Percentiles rank a stretch among this genome's conserved stretches.
phyloP scores from a whole-genome alignment of 2,113 vertebrate species.

The Entomyzon cyanotis region DNA sequence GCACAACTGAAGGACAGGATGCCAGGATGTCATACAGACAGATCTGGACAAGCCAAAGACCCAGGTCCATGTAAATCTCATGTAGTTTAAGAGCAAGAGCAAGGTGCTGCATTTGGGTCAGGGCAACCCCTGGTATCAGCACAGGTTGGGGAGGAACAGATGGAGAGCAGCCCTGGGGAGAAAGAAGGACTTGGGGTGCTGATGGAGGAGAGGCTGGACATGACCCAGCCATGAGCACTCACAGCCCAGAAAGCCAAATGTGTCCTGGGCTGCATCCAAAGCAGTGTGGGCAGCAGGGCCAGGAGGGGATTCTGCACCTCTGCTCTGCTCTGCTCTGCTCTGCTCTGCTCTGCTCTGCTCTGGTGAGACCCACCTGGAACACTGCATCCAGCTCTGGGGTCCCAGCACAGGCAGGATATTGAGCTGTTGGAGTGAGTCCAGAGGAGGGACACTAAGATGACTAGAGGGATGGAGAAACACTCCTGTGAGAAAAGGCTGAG shows the following conservation, averaged over 20 bases:
- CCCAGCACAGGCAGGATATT: rapidly evolving
- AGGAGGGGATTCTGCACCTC: neutral
- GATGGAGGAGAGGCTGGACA: neutral
- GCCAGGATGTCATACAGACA: neutral
- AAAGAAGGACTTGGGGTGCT: neutral
- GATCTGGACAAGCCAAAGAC: neutral
- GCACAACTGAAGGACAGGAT: neutral
- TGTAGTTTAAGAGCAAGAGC: neutral
- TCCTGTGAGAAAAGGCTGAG: neutral
- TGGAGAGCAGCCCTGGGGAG: rapidly evolving
- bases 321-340: neutral
- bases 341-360: neutral
- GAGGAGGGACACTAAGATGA: too few species aligned
- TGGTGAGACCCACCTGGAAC: neutral
- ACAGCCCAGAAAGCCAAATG: neutral
- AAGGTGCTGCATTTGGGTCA: rapidly evolving
- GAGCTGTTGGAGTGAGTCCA: rapidly evolving
- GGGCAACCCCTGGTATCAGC: rapidly evolving
- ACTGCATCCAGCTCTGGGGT: neutral
- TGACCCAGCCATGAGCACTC: neutral
- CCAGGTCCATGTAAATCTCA: neutral
- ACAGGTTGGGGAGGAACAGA: neutral
- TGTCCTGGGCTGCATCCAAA: neutral
- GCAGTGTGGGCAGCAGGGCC: rapidly evolving
- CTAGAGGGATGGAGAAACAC: neutral